Evolutionary conservation across 2,113 vertebrate species (phyloP).

Genomic region (Butorides virescens): DNA sequence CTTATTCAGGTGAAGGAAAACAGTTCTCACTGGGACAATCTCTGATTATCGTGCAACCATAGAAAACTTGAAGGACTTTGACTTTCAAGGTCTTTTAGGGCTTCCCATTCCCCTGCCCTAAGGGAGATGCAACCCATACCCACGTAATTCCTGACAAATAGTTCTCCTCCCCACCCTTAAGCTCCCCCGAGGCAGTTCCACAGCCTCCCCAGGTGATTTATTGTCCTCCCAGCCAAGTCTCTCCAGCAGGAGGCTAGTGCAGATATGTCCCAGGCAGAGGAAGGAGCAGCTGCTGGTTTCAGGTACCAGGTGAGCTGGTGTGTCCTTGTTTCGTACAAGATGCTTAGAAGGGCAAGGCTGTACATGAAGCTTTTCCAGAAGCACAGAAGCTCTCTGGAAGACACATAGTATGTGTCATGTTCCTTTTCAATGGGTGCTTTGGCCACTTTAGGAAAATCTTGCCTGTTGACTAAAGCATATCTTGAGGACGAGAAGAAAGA

Average conservation of each 20-base stretch:
- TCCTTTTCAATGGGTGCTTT: not conserved
- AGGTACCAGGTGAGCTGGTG: not conserved
- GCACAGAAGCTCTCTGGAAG: not conserved
- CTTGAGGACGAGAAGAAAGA: not conserved
- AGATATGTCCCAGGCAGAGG: accelerated
- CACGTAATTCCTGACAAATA: not conserved
- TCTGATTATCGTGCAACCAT: not conserved
- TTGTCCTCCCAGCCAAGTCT: not conserved
- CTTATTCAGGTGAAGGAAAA: not conserved
- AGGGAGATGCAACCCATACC: not conserved
- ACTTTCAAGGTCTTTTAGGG: not conserved
- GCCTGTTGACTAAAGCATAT: not conserved
- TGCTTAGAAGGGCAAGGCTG: not conserved
- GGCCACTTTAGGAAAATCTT: not conserved
- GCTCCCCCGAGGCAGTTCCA: not conserved
- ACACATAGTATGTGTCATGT: accelerated
- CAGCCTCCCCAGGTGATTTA: not conserved
- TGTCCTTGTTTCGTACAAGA: accelerated
- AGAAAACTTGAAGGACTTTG: not conserved
- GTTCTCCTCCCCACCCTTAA: not conserved
- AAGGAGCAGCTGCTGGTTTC: not conserved
- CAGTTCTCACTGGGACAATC: not conserved
- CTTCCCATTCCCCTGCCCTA: not conserved
- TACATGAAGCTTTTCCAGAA: not conserved
- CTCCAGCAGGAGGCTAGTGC: not conserved